Evolutionary conservation across 1,140 invertebrate species (phyloP), one percentile per base, ranked within the genome.

Genomic region (Drosophila trapezifrons): DNA sequence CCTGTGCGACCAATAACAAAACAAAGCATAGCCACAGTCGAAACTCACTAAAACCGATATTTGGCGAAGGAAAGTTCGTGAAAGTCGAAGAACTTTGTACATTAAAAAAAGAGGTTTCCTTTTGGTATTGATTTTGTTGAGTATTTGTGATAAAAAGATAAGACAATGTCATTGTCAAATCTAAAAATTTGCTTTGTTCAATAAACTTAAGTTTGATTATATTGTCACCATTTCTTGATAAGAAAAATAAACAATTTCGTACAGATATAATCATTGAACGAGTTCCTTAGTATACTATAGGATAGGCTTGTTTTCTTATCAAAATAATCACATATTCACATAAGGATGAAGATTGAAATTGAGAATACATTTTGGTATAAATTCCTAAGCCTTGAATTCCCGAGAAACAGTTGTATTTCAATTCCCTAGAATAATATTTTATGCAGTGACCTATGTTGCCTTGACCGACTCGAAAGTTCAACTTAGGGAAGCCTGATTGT

Each of bases 1-100:
- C 81, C 81, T 85, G 81, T 64, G 47, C 43, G 47, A 37, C 27
- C 13, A 69, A 76, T 42, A 62, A 46, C 52, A 52, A 77, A 75
- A 63, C 42, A 43, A 73, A 63, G 46, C 64, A 71, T 45, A 71
- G 12, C 55, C 40, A 63, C 60, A 42, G 60, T 63, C 5, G 18
- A 29, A 22, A 38, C 12, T 42, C 25, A 17, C 12, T 32, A 42
- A 15, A 20, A n/a, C n/a, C 22, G 10, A 38, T 12, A 18, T 29
- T 15, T 18, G 35, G 20, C 17, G 13, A 17, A 32, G 3, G 3
- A 18, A 18, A 4, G 32, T 35, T 12, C 3, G 9, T 12, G 2
- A 10, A 35, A 35, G 12, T 35, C 32, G 32, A 5, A 35, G 3
- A 18, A 32, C 27, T 29, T 51, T 32, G 47, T 8, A 32, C n/a